Percentiles rank a stretch among this genome's conserved stretches.
Evolutionary conservation across 2,113 vertebrate species (phyloP).

Genomic region (Panthera tigris): DNA sequence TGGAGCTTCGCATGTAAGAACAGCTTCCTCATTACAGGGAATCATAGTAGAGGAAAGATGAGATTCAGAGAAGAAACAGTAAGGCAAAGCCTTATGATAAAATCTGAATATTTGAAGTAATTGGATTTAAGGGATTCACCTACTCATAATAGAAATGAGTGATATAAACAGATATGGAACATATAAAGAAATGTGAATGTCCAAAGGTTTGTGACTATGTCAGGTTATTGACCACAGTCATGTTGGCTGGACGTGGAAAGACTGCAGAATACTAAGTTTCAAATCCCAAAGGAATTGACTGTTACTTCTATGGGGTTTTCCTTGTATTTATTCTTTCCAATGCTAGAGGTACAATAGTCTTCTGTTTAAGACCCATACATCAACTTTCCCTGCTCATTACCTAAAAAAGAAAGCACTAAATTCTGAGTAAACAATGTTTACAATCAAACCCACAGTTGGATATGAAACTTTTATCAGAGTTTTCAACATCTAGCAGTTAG

Average conservation of each 20-base stretch:
- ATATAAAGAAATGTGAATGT: not conserved
- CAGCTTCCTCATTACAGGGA: not conserved
- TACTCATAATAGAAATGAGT: not conserved
- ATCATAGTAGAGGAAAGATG: not conserved
- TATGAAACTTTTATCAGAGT: not conserved
- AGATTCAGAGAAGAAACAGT: not conserved
- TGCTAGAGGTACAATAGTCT: not conserved
- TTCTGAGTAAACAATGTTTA: not conserved
- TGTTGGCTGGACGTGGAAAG: not conserved
- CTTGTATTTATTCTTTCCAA: not conserved
- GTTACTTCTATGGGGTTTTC: not conserved
- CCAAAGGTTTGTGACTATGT: not conserved
- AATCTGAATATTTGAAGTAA: not conserved
- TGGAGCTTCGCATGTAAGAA: not conserved
- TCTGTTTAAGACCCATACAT: not conserved
- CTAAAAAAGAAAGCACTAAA: not conserved
- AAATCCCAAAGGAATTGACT: not conserved
- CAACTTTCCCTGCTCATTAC: not conserved
- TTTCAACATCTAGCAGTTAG: not conserved
- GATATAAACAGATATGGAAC: not conserved
- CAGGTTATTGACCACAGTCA: not conserved
- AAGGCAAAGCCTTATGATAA: not conserved
- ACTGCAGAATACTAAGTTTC: not conserved
- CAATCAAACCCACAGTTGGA: not conserved
- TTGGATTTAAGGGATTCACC: not conserved